phyloP scores from a whole-genome alignment of 2,797 vertebrate species.

The Acanthurus tractus region DNA sequence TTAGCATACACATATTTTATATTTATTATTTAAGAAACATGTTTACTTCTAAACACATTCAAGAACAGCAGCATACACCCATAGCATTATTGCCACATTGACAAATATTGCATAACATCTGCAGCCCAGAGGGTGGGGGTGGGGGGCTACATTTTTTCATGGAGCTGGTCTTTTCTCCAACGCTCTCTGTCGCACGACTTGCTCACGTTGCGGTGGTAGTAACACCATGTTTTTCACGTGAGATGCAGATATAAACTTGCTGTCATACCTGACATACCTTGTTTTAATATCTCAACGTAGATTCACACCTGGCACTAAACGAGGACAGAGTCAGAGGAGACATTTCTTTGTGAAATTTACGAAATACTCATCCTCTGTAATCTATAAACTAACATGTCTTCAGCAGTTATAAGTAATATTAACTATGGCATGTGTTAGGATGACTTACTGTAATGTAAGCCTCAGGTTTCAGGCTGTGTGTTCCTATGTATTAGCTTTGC shows the following conservation, averaged over 20 bases:
- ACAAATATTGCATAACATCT: constrained; percentile 88
- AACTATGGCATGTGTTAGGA: not conserved
- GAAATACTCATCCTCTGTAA: not conserved
- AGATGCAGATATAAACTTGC: constrained; percentile 49
- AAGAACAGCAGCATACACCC: not conserved
- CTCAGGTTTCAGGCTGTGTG: constrained; percentile 15
- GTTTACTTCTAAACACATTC: not conserved
- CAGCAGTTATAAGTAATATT: too few species aligned
- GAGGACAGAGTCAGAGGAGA: constrained; percentile 3
- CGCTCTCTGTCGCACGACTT: not conserved
- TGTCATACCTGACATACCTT: constrained; percentile 36
- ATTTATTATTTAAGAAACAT: not conserved
- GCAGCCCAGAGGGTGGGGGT: constrained; percentile 78
- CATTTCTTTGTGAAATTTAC: not conserved
- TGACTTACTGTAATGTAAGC: constrained; percentile 3
- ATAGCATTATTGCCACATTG: constrained; percentile 70
- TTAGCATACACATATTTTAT: accelerated
- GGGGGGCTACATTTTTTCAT: constrained; percentile 26
- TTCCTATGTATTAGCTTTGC: not conserved
- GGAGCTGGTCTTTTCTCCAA: not conserved
- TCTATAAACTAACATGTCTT: too few species aligned
- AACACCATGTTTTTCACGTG: constrained; percentile 46
- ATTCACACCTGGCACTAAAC: not conserved
- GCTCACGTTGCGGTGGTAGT: constrained; percentile 32
- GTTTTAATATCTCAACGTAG: not conserved